Conservation (phyloP, 2,113 vertebrate genomes). For the Odontesthes bonariensis region DNA sequence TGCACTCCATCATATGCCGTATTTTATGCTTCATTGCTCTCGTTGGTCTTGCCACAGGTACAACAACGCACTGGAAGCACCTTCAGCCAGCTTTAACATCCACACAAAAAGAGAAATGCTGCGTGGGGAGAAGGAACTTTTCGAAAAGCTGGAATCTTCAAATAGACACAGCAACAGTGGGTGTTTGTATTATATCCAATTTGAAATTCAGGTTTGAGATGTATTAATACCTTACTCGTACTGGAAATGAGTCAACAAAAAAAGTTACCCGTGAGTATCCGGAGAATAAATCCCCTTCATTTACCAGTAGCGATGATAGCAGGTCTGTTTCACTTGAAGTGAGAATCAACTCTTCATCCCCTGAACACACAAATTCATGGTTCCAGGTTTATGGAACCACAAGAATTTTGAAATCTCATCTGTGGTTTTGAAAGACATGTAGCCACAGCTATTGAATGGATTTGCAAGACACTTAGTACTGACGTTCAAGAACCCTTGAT, state of each 20-base stretch:
- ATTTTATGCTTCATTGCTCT: not conserved
- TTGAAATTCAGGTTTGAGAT: not conserved
- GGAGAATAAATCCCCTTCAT: no score
- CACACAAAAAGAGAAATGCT: constrained; percentile 77
- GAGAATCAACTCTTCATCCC: not conserved
- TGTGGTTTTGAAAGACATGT: not conserved
- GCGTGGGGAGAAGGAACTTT: constrained; percentile 73
- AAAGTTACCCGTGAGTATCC: no score
- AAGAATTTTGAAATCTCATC: not conserved
- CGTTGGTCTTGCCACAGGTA: constrained; percentile 84
- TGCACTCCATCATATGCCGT: not conserved
- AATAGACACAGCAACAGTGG: constrained; percentile 91
- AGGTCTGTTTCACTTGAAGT: no score
- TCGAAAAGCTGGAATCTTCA: constrained; percentile 13
- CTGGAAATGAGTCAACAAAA: no score
- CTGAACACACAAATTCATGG: not conserved
- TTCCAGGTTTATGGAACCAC: not conserved
- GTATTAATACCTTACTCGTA: not conserved
- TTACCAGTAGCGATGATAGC: no score
- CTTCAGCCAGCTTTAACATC: constrained; percentile 82
- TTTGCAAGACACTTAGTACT: not conserved
- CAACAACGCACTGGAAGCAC: constrained; percentile 91
- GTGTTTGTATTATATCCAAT: constrained; percentile 25
- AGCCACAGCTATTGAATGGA: not conserved
- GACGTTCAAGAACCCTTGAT: not conserved